These are phyloP conservation scores for Lota lota DNA, from an alignment of 2,113 vertebrate species.

Conservation along the genomic window DNA sequence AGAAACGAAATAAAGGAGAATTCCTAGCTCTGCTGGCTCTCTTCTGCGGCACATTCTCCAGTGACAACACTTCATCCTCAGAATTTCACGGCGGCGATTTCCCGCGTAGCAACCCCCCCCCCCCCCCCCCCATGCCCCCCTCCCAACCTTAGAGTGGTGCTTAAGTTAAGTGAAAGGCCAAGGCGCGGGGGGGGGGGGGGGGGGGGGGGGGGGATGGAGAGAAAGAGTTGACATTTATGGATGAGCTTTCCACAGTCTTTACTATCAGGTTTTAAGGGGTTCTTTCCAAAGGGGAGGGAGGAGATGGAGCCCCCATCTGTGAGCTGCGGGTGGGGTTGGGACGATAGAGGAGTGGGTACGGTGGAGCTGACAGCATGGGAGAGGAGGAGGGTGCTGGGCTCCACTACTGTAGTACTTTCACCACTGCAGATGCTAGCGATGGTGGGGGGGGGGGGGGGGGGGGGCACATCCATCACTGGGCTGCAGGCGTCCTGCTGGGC, in stretches of 20 bases:
- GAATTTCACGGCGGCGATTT: slow-evolving; percentile 57
- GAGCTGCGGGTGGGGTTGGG: slow-evolving; percentile 38
- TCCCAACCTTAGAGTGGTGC: slow-evolving; percentile 36
- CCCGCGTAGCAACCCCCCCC: slow-evolving; percentile 27
- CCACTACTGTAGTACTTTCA: slow-evolving; percentile 43
- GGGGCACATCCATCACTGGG: slow-evolving; percentile 66
- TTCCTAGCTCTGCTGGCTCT: slow-evolving; percentile 5
- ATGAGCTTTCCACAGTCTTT: slow-evolving; percentile 61
- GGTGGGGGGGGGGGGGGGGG: slow-evolving; percentile 32
- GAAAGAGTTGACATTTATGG: slow-evolving; percentile 59
- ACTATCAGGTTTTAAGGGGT: slow-evolving; percentile 59
- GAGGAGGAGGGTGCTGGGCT: slow-evolving; percentile 36
- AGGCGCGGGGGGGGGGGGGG: slow-evolving; percentile 35
- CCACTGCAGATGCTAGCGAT: no score
- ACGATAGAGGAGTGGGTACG: slow-evolving; percentile 43
- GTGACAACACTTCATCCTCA: slow-evolving; percentile 60
- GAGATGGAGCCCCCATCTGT: slow-evolving; percentile 31
- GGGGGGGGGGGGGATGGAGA: slow-evolving; percentile 7
- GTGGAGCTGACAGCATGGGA: slow-evolving; percentile 38
- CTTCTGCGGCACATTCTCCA: slow-evolving; percentile 50
- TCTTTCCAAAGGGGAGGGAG: slow-evolving; percentile 37
- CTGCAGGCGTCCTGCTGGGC: slow-evolving; percentile 40
- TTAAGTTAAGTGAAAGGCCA: slow-evolving; percentile 25
- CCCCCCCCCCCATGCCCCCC: no score
- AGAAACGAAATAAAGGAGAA: slow-evolving; percentile 5